Evolutionary conservation across 1,140 invertebrate genomes (phyloP).

Genomic region (Zaprionus inermis): DNA sequence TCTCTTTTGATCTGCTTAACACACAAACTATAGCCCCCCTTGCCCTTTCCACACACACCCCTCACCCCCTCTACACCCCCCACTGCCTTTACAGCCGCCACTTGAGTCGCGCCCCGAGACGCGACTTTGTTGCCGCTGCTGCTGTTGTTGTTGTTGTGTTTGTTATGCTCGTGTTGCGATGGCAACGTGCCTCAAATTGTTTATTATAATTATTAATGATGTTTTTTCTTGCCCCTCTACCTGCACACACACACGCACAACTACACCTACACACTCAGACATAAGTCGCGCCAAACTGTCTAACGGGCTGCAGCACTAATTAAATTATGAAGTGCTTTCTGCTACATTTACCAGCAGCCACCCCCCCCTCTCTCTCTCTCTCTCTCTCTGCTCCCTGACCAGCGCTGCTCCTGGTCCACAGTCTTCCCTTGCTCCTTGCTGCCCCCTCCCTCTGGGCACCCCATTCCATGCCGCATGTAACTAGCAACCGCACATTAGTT

Average conservation of each 20-base stretch:
- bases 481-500: conserved; percentile 33
- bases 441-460: not conserved
- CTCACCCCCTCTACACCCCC: not conserved
- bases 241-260: conserved; percentile 10
- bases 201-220: conserved; percentile 72
- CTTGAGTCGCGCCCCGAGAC: conserved; percentile 21
- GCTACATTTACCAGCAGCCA: conserved; percentile 57
- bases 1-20: not conserved
- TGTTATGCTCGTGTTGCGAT: conserved; percentile 26
- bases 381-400: no score
- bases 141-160: not conserved
- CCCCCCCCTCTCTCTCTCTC: not conserved
- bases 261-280: conserved; percentile 14
- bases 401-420: no score
- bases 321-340: conserved; percentile 80
- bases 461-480: conserved; percentile 34
- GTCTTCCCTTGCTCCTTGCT: not conserved
- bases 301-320: conserved; percentile 70
- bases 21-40: not conserved
- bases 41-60: not conserved
- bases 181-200: conserved; percentile 66
- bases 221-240: conserved; percentile 29
- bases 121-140: conserved; percentile 13
- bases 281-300: conserved; percentile 29
- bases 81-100: not conserved